phyloP scores from a whole-genome alignment of 2,113 vertebrate species.

The Pseudorasbora parva region DNA sequence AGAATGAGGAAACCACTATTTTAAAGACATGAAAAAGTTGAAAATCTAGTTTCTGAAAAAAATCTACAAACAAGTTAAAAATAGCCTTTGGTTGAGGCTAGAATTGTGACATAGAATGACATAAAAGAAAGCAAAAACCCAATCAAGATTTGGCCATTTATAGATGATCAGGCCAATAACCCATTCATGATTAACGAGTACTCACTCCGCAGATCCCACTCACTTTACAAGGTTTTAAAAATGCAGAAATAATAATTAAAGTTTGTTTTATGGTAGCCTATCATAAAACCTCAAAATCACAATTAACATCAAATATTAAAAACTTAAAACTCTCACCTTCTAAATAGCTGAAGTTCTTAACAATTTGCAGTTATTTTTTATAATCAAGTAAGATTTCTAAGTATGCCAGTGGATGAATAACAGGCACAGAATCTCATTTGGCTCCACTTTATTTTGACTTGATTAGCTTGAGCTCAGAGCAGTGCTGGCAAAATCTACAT shows the following conservation, averaged over 20 bases:
- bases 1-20: background rate
- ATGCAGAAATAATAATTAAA: too few species aligned
- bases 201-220: too few species aligned
- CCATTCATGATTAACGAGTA: too few species aligned
- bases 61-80: too few species aligned
- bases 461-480: conserved; percentile 4
- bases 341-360: too few species aligned
- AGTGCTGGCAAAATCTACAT: background rate
- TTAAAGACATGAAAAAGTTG: background rate
- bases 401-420: background rate
- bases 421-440: background rate
- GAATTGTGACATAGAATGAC: background rate
- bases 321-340: too few species aligned
- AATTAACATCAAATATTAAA: background rate
- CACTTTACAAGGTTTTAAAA: too few species aligned
- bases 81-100: background rate
- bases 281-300: background rate
- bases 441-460: background rate
- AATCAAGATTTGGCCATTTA: too few species aligned
- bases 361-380: background rate
- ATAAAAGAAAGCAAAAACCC: too few species aligned
- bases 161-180: too few species aligned
- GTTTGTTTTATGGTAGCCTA: background rate
- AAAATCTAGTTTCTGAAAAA: too few species aligned
- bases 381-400: background rate